Conservation (phyloP, 2,113 vertebrate species). For the Pycnonotus jocosus region DNA sequence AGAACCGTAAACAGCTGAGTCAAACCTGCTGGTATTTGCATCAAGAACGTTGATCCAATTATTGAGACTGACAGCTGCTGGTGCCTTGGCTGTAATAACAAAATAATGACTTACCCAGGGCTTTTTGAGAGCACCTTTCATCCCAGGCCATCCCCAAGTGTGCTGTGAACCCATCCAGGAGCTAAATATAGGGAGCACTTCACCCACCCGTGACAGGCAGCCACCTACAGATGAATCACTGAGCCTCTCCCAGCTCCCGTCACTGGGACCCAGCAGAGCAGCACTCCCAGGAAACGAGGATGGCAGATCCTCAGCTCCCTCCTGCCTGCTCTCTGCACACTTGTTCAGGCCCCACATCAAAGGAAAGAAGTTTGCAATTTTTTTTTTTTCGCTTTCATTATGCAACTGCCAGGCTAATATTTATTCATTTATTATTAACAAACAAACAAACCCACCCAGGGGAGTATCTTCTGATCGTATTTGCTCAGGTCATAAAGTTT, state of each 20-base stretch:
- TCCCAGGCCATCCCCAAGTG: conserved; percentile 7
- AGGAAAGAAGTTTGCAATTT: not conserved
- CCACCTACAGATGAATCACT: conserved; percentile 46
- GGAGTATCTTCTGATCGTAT: not conserved
- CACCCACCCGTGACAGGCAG: conserved; percentile 44
- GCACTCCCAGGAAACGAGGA: not conserved
- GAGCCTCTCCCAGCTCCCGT: not conserved
- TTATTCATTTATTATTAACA: not conserved
- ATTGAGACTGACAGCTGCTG: conserved; percentile 25
- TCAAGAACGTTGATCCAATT: not conserved
- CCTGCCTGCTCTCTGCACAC: not conserved
- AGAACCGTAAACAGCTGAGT: conserved; percentile 2
- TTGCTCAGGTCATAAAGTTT: not conserved
- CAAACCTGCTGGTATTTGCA: conserved; percentile 27
- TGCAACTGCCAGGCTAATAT: not conserved
- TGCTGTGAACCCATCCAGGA: not conserved
- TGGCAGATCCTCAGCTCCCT: not conserved
- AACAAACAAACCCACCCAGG: not conserved
- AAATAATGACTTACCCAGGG: conserved; percentile 1
- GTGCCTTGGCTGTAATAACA: not conserved
- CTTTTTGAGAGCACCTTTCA: conserved; percentile 16
- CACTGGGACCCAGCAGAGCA: not conserved
- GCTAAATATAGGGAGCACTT: conserved; percentile 22
- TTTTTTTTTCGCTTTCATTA: not conserved
- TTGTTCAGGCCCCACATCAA: not conserved